These are phyloP conservation scores for Syritta pipiens DNA, from an alignment of 2,888 invertebrate species.

Conservation along the genomic window DNA sequence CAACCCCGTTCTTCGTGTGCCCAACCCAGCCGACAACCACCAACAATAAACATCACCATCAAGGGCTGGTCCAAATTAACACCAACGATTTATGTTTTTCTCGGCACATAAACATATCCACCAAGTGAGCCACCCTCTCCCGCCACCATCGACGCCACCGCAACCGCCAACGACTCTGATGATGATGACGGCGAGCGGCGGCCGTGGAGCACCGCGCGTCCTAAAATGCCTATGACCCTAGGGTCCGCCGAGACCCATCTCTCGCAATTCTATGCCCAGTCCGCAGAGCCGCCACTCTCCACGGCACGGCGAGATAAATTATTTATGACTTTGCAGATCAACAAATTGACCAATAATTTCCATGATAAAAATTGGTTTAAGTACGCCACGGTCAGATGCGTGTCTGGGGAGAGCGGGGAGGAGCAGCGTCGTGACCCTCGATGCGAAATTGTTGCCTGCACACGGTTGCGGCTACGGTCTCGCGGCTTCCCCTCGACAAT, in stretches of 20 bases:
- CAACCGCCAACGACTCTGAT: conserved; percentile 4
- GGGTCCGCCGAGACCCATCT: conserved; percentile 43
- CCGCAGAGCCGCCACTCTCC: not conserved
- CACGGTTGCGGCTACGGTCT: too few species aligned
- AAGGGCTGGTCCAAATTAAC: conserved; percentile 68
- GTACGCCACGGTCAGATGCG: conserved; percentile 52
- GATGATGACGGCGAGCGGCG: conserved; percentile 23
- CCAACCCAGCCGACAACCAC: conserved; percentile 14
- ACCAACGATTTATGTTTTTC: conserved; percentile 67
- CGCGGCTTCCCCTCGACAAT: conserved; percentile 21
- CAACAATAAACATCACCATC: conserved; percentile 64
- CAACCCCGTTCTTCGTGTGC: not conserved
- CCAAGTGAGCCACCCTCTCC: conserved; percentile 26
- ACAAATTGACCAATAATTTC: conserved; percentile 79
- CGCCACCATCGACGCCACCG: conserved; percentile 11
- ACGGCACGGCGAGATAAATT: conserved; percentile 69
- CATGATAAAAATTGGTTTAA: conserved; percentile 74
- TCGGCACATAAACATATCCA: conserved; percentile 68
- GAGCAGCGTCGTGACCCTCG: conserved; percentile 71
- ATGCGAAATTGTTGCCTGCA: conserved; percentile 72
- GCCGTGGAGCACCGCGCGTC: conserved; percentile 33
- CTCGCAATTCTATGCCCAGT: conserved; percentile 35
- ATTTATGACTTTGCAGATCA: conserved; percentile 79
- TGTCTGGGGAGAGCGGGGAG: conserved; percentile 73
- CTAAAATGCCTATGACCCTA: conserved; percentile 67